phyloP scores from a whole-genome alignment of 2,888 invertebrate genomes.

The Leptothorax acervorum region DNA sequence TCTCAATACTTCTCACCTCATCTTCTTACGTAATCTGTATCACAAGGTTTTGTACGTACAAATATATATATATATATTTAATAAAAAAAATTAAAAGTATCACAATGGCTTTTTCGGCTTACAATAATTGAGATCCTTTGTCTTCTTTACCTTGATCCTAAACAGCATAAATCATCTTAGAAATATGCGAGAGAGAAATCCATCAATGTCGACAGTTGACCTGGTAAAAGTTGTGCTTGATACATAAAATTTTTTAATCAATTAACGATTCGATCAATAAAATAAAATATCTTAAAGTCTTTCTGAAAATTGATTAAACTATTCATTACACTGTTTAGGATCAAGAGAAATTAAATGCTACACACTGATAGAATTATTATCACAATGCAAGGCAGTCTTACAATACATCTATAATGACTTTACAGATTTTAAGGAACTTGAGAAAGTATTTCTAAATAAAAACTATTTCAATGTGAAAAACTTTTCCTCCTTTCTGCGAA shows the following conservation, averaged over 20 bases:
- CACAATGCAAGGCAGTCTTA: conserved; percentile 24
- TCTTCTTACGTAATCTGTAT: conserved; percentile 54
- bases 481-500: neutral
- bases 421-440: conserved; percentile 13
- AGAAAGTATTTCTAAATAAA: neutral
- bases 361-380: conserved; percentile 17
- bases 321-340: neutral
- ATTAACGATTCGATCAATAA: neutral
- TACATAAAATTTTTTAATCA: neutral
- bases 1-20: conserved; percentile 8
- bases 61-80: conserved; percentile 57
- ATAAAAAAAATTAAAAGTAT: conserved; percentile 20
- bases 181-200: neutral
- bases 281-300: neutral
- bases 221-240: neutral
- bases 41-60: conserved; percentile 67
- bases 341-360: neutral
- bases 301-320: neutral
- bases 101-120: conserved; percentile 2
- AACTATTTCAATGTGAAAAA: neutral
- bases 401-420: neutral
- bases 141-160: conserved; percentile 16
- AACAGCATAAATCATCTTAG: conserved; percentile 9
- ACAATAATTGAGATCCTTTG: conserved; percentile 20
- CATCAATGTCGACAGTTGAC: neutral